Evolutionary conservation across 92 coral and sea anemone species (phyloP), one percentile per base, ranked within the genome.

Genomic region (Metridium senile): DNA sequence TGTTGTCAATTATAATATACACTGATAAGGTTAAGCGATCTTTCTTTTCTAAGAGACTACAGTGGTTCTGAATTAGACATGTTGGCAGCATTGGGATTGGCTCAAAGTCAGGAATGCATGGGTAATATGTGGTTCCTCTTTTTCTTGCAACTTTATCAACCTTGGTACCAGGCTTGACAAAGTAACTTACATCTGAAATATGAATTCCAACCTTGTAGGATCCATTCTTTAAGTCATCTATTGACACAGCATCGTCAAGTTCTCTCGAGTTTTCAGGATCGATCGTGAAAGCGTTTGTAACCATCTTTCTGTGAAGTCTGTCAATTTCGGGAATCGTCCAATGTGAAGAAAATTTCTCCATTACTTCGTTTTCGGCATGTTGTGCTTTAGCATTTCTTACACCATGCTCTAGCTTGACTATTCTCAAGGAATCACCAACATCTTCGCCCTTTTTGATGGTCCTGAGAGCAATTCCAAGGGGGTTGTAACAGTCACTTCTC

Each of bases 101-200:
- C 29, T 80, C 85, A n/a, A 29, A 33, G 27, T 79, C 81, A 0
- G 79, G 86, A 26, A 58, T 77, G 4, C 71, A 84, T 0, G 95
- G 91, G 78, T 95, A 95, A 76, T 89, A 89, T n/a, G 97, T 78
- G 0, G 91, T 89, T 58, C 93, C 88, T 51, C 99, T 93, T 33
- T 71, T 54, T 46, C 77, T 43, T 6, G 99, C 99, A 34, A 92
- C 96, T 0, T 71, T 56, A 65, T 95, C 99, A 4, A 95, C 63
- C 7, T 78, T 66, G 22, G 84, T 85, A 22, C 75, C 78, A 30
- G 93, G 91, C 67, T 61, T 69, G 9, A 95, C 95, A 56, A 92
- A 92, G 72, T 78, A 95, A 30, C 97, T 83, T 16, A 92, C 99
- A 78, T 95, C 99, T 26, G 97, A 95, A 81, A 95, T 92, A 80